Evolutionary conservation across 2,797 vertebrate genomes (phyloP), one percentile per base, ranked within the genome.

Genomic region (Novumbra hubbsi): DNA sequence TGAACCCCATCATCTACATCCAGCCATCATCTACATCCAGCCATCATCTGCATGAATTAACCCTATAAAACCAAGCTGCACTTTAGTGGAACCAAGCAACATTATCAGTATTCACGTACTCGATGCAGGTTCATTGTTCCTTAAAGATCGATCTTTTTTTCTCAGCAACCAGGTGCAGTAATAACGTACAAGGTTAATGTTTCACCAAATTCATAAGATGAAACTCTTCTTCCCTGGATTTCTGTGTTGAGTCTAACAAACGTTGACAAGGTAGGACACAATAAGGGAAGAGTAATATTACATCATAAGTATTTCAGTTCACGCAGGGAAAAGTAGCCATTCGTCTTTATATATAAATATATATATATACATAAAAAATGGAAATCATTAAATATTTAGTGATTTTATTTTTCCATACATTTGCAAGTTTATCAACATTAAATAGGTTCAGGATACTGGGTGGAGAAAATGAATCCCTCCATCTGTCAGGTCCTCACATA

Each of bases 381-480:
- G 91, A 92, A 91, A 91, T 76, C 34, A 38, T 89, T 89, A 91
- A 91, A 93, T 93, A 93, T 94, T 93, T 94, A 92, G 93, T 94
- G 80, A 74, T 89, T 83, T 68, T 74, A 86, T 83, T 88, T 88
- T 87, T 89, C 82, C 85, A 91, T 93, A 95, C 92, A 94, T 90
- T 90, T 91, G 88, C 88, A 93, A 85, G 83, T 90, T 55, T 88
- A 84, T 92, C 89, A 88, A 93, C 87, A 92, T 83, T 86, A 83
- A 89, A 86, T 81, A 90, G 79, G 74, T 81, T 86, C 75, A 80
- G 84, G 82, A 79, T 86, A 85, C 84, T 84, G 86, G 83, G 81
- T 88, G 72, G 80, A 77, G 83, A 84, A 77, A 77, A 82, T 78
- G 49, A 41, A 72, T 64, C 74, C 30, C 55, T 52, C 52, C 75